Conservation (phyloP, 2,888 invertebrate species). For the Protodeltote pygarga region DNA sequence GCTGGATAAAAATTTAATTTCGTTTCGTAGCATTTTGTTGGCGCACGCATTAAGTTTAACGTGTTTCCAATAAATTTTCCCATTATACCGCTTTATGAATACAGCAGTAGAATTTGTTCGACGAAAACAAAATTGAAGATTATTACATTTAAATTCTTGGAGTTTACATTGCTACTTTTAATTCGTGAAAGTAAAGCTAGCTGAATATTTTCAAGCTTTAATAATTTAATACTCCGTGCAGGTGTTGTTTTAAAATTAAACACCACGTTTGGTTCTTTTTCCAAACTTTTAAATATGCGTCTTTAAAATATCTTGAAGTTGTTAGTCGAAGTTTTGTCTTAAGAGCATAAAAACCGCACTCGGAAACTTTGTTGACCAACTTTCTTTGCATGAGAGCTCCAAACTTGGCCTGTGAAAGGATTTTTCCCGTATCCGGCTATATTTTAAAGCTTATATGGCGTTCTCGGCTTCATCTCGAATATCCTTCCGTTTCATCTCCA, state of each 20-base stretch:
- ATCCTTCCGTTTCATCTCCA: constrained; percentile 77
- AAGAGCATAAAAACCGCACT: constrained; percentile 43
- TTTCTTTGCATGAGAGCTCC: constrained; percentile 46
- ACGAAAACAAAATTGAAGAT: constrained; percentile 16
- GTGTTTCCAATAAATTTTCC: constrained; percentile 55
- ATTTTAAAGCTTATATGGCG: constrained; percentile 72
- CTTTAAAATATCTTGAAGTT: constrained; percentile 23
- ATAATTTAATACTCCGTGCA: constrained; percentile 14
- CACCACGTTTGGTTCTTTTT: constrained; percentile 27
- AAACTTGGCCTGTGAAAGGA: constrained; percentile 54
- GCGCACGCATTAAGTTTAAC: constrained; percentile 53
- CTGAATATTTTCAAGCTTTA: constrained; percentile 5
- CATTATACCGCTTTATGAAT: constrained; percentile 42
- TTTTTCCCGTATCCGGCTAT: constrained; percentile 62
- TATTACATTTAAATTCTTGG: too few relatives aligned
- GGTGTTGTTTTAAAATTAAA: constrained; percentile 15
- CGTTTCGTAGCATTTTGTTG: constrained; percentile 38
- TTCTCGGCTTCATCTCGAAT: constrained; percentile 64
- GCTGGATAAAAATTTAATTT: constrained; percentile 42
- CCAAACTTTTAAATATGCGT: constrained; percentile 38
- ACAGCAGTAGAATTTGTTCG: constrained; percentile 10
- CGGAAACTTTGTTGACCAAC: constrained; percentile 49
- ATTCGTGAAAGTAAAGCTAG: too few relatives aligned
- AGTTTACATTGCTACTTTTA: too few relatives aligned
- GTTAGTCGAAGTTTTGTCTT: constrained; percentile 34